Evolutionary conservation across 2,113 vertebrate genomes (phyloP).

Genomic region (Dipodomys ordii): DNA sequence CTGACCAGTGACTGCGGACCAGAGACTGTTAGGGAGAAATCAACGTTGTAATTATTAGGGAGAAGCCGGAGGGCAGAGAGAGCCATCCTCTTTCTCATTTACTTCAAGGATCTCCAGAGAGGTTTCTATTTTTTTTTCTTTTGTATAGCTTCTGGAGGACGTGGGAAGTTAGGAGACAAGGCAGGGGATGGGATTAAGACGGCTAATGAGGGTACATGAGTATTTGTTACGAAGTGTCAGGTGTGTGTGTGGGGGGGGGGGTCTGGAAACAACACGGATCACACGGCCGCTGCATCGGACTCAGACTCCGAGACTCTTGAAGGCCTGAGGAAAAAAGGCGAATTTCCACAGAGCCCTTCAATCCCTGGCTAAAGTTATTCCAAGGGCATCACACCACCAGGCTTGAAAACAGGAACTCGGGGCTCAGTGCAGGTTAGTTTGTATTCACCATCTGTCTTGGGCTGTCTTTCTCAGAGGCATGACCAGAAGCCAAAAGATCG

Average conservation of each 20-base stretch:
- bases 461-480: slow-evolving; percentile 43
- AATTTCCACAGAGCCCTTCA: background rate
- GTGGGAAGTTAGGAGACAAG: slow-evolving; percentile 56
- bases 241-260: too few species aligned
- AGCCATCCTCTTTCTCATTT: slow-evolving; percentile 76
- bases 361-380: background rate
- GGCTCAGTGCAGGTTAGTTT: background rate
- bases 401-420: background rate
- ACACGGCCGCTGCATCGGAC: background rate
- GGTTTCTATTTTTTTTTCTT: slow-evolving; percentile 42
- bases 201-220: slow-evolving; percentile 55
- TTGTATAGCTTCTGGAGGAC: slow-evolving; percentile 70
- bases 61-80: background rate
- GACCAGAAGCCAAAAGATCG: slow-evolving; percentile 6
- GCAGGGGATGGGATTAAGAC: slow-evolving; percentile 70
- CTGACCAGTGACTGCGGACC: slow-evolving; percentile 54
- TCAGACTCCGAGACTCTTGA: background rate
- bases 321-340: background rate
- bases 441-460: background rate
- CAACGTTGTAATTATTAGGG: slow-evolving; percentile 75
- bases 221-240: background rate
- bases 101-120: slow-evolving; percentile 79
- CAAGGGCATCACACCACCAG: background rate
- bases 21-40: slow-evolving; percentile 60
- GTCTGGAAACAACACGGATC: background rate